These are phyloP conservation scores for Mesoligia furuncula DNA, from an alignment of 2,888 invertebrate genomes.

Conservation along the genomic window DNA sequence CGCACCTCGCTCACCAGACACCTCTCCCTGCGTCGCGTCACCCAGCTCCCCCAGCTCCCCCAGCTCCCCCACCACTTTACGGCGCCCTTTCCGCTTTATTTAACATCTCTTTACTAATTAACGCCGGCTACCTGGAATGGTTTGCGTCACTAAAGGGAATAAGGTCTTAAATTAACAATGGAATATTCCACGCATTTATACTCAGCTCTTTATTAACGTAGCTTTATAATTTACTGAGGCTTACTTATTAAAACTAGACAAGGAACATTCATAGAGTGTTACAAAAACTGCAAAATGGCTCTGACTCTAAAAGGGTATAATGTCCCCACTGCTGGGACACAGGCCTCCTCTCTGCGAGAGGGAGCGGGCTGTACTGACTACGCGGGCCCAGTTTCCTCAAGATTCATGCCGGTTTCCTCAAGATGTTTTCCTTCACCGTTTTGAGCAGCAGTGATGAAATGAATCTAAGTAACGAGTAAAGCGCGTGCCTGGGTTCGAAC, in stretches of 20 bases:
- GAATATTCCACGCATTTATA: conserved; percentile 4
- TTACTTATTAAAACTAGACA: conserved; percentile 5
- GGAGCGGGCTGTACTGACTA: not conserved
- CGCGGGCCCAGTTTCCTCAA: too few relatives aligned
- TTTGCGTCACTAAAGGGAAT: conserved; percentile 33
- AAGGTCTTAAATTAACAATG: conserved; percentile 15
- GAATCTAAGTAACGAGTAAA: not conserved
- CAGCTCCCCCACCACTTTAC: not conserved
- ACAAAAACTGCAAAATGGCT: not conserved
- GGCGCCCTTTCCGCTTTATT: not conserved
- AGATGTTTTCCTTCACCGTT: not conserved
- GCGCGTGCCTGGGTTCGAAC: too few relatives aligned
- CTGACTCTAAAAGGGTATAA: not conserved
- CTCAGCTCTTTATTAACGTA: conserved; percentile 14
- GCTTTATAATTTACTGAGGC: conserved; percentile 8
- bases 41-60: too few relatives aligned
- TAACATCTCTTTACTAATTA: conserved; percentile 65
- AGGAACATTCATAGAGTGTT: not conserved
- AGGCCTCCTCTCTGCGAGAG: not conserved
- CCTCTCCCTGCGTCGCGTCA: not conserved
- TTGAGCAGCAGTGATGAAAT: not conserved
- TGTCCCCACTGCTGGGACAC: too few relatives aligned
- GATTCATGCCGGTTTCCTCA: too few relatives aligned
- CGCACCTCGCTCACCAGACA: not conserved
- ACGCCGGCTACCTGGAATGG: conserved; percentile 46